Evolutionary conservation across 2,888 invertebrate genomes (phyloP).

Genomic region (Magallana nippona): DNA sequence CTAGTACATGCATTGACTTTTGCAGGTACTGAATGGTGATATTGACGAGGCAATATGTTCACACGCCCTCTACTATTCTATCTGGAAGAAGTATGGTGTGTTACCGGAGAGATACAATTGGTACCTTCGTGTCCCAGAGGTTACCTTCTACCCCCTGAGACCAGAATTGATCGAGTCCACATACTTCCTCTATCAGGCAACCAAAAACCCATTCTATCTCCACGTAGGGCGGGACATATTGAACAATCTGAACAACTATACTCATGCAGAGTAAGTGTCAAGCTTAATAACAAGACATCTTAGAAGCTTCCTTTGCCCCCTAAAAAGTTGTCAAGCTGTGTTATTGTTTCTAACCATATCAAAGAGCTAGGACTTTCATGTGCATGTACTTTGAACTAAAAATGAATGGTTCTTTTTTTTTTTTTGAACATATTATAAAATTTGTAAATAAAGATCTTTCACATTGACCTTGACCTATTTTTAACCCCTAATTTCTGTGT

Average conservation of each 20-base stretch:
- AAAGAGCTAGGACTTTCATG: too few species aligned
- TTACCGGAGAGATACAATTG: slow-evolving; percentile 82
- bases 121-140: slow-evolving; percentile 81
- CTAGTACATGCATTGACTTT: background rate
- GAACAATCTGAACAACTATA: slow-evolving; percentile 81
- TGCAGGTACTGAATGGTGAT: slow-evolving; percentile 83
- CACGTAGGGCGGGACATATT: slow-evolving; percentile 84
- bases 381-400: too few species aligned
- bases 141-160: slow-evolving; percentile 84
- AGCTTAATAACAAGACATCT: background rate
- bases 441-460: background rate
- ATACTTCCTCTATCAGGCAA: slow-evolving; percentile 84
- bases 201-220: slow-evolving; percentile 85
- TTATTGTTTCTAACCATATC: too few species aligned
- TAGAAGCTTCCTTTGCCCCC: too few species aligned
- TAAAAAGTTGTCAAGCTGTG: too few species aligned
- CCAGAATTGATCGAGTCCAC: slow-evolving; percentile 85
- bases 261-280: slow-evolving; percentile 81
- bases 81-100: slow-evolving; percentile 83
- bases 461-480: too few species aligned
- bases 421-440: too few species aligned
- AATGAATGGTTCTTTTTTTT: too few species aligned
- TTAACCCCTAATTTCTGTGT: too few species aligned
- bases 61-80: slow-evolving; percentile 84
- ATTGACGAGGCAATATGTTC: slow-evolving; percentile 85